phyloP scores from a whole-genome alignment of 2,797 vertebrate species.

The Sebastes cheni region DNA sequence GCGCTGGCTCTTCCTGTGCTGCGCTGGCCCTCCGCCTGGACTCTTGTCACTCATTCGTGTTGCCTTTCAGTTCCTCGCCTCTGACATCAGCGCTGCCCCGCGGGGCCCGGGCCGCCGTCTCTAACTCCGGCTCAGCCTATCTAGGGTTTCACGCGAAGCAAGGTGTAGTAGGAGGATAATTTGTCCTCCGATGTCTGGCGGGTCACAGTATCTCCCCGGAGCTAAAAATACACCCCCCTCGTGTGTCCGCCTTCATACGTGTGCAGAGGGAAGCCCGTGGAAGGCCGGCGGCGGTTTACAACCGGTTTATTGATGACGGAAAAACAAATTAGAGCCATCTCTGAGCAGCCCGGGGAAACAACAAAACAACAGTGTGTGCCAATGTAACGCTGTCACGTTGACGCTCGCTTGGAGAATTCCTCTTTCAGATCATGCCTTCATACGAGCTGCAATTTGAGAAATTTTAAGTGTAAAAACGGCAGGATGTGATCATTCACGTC shows the following conservation, averaged over 20 bases:
- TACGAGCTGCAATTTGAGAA: background rate
- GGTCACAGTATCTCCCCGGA: conserved; percentile 64
- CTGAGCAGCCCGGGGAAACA: conserved; percentile 5
- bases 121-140: conserved; percentile 15
- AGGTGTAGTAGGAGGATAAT: conserved; percentile 70
- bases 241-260: conserved; percentile 30
- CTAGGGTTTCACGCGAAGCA: conserved; percentile 67
- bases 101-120: conserved; percentile 10
- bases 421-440: background rate
- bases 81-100: conserved; percentile 61
- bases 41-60: conserved; percentile 45
- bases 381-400: background rate
- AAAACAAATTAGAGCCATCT: conserved; percentile 58
- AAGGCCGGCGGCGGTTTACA: conserved; percentile 31
- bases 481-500: conserved; percentile 12
- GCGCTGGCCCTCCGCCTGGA: conserved; percentile 43
- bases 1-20: background rate
- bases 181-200: conserved; percentile 52
- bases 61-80: conserved; percentile 39
- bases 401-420: background rate
- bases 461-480: conserved; percentile 7
- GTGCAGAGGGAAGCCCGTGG: conserved; percentile 40
- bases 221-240: conserved; percentile 76
- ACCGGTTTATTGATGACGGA: conserved; percentile 53
- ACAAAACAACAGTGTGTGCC: background rate